phyloP scores from a whole-genome alignment of 2,888 invertebrate genomes.

The Drosophila siamana region DNA sequence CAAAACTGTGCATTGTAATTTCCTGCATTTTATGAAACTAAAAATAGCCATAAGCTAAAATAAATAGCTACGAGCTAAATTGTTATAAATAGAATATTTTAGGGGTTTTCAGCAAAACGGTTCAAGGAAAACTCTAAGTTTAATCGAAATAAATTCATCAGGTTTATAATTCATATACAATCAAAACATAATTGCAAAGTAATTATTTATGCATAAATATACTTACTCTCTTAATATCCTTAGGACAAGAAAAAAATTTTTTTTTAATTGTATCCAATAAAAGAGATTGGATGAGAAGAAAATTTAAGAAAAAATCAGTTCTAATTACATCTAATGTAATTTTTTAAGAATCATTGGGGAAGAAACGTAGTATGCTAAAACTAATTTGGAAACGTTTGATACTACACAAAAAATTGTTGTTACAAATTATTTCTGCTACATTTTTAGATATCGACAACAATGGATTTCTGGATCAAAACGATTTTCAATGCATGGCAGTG shows the following conservation, averaged over 20 bases:
- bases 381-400: too few relatives aligned
- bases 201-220: too few relatives aligned
- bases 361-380: too few relatives aligned
- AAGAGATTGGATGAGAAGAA: too few relatives aligned
- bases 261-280: too few relatives aligned
- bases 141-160: too few relatives aligned
- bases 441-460: conserved; percentile 93
- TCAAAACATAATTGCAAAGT: conserved; percentile 1
- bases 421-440: neutral
- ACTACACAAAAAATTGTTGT: too few relatives aligned
- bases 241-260: too few relatives aligned
- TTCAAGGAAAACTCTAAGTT: conserved; percentile 11
- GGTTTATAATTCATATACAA: neutral
- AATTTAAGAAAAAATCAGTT: too few relatives aligned
- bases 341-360: neutral
- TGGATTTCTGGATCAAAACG: conserved; percentile 92
- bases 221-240: too few relatives aligned
- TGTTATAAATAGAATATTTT: conserved; percentile 43
- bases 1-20: conserved; percentile 8
- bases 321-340: neutral
- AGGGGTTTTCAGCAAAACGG: conserved; percentile 36
- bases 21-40: conserved; percentile 14
- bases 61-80: conserved; percentile 40
- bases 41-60: conserved; percentile 29
- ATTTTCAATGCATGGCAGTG: conserved; percentile 93